A percentile compares a stretch with the other conserved stretches of the same genome.
Evolutionary conservation across 2,113 vertebrate genomes (phyloP).

Genomic region (Zosterops borbonicus): DNA sequence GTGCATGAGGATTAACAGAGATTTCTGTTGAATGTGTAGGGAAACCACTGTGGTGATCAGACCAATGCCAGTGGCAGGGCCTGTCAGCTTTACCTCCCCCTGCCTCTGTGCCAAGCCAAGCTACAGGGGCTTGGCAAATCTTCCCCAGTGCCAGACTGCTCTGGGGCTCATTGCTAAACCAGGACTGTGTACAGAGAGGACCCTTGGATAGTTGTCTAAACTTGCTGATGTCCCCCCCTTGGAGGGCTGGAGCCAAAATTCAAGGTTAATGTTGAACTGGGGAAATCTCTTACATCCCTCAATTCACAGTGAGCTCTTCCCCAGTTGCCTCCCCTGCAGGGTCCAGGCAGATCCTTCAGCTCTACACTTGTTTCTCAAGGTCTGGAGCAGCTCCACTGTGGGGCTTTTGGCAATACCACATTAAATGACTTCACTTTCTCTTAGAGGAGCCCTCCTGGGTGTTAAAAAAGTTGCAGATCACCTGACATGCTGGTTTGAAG

Average conservation of each 20-base stretch:
- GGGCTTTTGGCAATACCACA: background rate
- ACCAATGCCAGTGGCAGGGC: background rate
- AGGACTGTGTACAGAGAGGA: background rate
- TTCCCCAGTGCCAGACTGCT: background rate
- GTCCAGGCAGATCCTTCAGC: background rate
- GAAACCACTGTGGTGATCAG: background rate
- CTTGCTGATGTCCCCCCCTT: background rate
- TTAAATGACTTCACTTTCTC: background rate
- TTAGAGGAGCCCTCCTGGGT: background rate
- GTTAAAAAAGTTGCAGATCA: background rate
- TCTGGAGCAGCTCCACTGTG: background rate
- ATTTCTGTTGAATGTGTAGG: background rate
- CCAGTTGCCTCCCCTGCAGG: background rate
- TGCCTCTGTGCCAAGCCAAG: background rate
- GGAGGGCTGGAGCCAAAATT: background rate
- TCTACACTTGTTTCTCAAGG: background rate
- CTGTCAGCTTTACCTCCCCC: background rate
- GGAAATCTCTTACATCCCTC: background rate
- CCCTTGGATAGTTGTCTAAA: background rate
- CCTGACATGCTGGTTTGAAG: background rate
- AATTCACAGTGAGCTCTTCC: background rate
- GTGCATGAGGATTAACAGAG: background rate
- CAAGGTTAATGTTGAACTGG: background rate
- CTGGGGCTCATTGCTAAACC: background rate
- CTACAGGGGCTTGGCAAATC: background rate